phyloP scores from a whole-genome alignment of 2,797 vertebrate genomes.

The Catharus ustulatus region DNA sequence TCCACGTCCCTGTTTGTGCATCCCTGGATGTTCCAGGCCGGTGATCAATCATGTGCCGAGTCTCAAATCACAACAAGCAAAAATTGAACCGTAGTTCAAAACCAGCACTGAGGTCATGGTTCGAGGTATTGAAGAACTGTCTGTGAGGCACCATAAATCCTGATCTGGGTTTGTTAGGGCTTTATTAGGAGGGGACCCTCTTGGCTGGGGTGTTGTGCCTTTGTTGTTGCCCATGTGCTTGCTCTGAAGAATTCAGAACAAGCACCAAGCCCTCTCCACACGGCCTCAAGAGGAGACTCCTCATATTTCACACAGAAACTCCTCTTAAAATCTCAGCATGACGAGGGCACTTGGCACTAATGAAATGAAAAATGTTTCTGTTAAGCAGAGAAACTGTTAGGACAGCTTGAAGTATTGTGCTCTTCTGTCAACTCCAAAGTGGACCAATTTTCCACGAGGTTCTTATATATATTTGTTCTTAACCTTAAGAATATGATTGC shows the following conservation, averaged over 20 bases:
- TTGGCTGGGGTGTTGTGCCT: neutral
- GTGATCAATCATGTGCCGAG: neutral
- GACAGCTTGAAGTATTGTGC: neutral
- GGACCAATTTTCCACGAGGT: neutral
- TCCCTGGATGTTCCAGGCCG: neutral
- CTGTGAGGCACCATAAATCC: neutral
- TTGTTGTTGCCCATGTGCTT: too few species aligned
- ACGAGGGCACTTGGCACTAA: neutral
- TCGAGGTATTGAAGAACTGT: neutral
- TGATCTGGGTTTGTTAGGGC: neutral
- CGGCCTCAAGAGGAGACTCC: neutral
- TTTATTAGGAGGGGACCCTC: neutral
- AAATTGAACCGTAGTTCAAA: conserved; percentile 52
- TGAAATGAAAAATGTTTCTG: neutral
- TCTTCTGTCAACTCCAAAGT: neutral
- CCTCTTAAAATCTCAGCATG: neutral
- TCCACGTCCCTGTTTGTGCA: neutral
- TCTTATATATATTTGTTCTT: conserved; percentile 14
- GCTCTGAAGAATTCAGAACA: rapidly evolving
- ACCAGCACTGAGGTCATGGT: neutral
- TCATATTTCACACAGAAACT: neutral
- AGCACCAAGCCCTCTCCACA: neutral
- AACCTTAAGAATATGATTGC: conserved; percentile 22
- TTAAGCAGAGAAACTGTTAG: neutral
- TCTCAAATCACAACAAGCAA: neutral